These are phyloP conservation scores for Drosophila limbata DNA, from an alignment of 2,888 invertebrate genomes.

Conservation along the genomic window DNA sequence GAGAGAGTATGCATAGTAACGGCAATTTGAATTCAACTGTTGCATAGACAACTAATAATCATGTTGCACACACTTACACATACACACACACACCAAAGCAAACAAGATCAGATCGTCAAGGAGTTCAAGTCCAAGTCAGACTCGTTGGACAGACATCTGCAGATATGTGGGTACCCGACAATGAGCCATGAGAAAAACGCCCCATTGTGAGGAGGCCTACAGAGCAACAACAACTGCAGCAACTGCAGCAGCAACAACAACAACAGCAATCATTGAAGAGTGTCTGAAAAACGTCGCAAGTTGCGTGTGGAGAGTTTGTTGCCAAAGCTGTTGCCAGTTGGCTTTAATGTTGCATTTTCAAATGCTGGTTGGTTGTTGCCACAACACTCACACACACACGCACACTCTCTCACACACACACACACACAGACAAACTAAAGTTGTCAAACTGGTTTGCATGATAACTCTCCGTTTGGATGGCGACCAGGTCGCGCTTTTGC, in stretches of 20 bases:
- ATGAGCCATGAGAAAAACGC: constrained; percentile 71
- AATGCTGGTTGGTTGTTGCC: constrained; percentile 74
- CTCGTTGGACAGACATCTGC: constrained; percentile 50
- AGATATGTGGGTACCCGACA: constrained; percentile 65
- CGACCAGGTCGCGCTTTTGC: constrained; percentile 72
- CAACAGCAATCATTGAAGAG: constrained; percentile 43
- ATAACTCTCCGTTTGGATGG: constrained; percentile 62
- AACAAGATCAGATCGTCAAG: constrained; percentile 30
- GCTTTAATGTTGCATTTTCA: constrained; percentile 78
- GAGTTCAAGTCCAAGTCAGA: constrained; percentile 43
- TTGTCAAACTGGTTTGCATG: constrained; percentile 77
- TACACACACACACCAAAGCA: constrained; percentile 23
- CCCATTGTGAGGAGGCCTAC: constrained; percentile 67
- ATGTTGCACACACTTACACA: constrained; percentile 33
- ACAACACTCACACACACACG: constrained; percentile 51
- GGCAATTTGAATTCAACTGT: constrained; percentile 68
- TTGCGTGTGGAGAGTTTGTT: constrained; percentile 71
- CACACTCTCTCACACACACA: constrained; percentile 13
- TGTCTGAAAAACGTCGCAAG: constrained; percentile 42
- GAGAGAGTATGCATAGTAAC: constrained; percentile 42
- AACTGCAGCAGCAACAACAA: constrained; percentile 12
- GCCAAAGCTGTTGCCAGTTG: constrained; percentile 72
- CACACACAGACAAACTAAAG: constrained; percentile 36
- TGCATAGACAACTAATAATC: constrained; percentile 72
- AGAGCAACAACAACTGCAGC: constrained; percentile 33